Evolutionary conservation across 1,140 invertebrate genomes (phyloP).

Genomic region (Drosophila truncata): DNA sequence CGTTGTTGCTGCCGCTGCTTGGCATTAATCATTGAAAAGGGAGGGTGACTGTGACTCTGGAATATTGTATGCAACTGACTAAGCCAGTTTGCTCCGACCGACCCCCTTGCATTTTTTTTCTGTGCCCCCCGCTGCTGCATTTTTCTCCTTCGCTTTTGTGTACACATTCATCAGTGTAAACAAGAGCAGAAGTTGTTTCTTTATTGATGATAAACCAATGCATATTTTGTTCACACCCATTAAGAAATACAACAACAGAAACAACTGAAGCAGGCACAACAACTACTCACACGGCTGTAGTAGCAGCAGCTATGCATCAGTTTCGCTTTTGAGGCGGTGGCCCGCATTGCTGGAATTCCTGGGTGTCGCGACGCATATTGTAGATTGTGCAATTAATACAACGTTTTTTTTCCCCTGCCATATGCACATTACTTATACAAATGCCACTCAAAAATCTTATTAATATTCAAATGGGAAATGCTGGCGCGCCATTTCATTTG

Average conservation of each 20-base stretch:
- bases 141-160: conserved; percentile 47
- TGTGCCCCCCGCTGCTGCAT: conserved; percentile 29
- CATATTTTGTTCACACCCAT: conserved; percentile 80
- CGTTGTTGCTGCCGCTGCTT: conserved; percentile 19
- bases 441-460: conserved; percentile 48
- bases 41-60: conserved; percentile 49
- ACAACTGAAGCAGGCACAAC: conserved; percentile 33
- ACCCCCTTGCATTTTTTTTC: conserved; percentile 11
- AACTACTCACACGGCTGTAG: conserved; percentile 6
- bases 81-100: conserved; percentile 40
- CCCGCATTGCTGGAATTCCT: conserved; percentile 76
- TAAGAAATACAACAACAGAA: conserved; percentile 59
- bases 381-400: conserved; percentile 81
- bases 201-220: conserved; percentile 76
- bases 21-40: conserved; percentile 73
- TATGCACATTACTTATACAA: conserved; percentile 58
- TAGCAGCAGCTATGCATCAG: conserved; percentile 31
- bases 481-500: conserved; percentile 52
- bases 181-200: conserved; percentile 65
- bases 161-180: conserved; percentile 73
- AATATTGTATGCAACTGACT: conserved; percentile 46
- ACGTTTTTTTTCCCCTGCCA: conserved; percentile 52
- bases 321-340: conserved; percentile 63
- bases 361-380: conserved; percentile 49
- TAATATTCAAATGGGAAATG: conserved; percentile 67